A percentile compares a stretch with the other conserved stretches of the same genome.
These are phyloP conservation scores for Enteromius trimaculatus DNA, from an alignment of 2,797 vertebrate genomes.

Conservation along the genomic window DNA sequence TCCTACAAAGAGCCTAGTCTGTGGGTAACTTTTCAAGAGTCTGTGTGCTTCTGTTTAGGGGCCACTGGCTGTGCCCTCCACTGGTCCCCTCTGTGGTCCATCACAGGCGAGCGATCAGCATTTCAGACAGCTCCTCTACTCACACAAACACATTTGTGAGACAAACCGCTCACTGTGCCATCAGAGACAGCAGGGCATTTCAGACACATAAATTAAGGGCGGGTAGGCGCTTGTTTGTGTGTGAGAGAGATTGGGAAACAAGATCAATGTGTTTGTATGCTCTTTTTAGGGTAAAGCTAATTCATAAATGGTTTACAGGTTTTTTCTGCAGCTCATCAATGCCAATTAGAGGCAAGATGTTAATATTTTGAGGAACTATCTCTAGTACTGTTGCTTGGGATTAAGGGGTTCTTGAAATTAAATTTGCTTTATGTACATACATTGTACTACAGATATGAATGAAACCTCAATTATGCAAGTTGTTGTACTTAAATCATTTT, in stretches of 20 bases:
- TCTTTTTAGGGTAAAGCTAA: constrained; percentile 7
- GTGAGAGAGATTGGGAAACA: constrained; percentile 1
- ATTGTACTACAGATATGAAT: background rate
- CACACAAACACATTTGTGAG: constrained; percentile 50
- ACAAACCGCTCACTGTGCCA: constrained; percentile 49
- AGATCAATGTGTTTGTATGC: constrained; percentile 30
- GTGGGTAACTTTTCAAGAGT: constrained; percentile 32
- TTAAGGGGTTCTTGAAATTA: background rate
- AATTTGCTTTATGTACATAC: background rate
- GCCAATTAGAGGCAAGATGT: constrained; percentile 17
- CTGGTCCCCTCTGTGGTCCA: constrained; percentile 15
- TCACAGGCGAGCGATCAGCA: constrained; percentile 41
- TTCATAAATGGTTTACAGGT: constrained; percentile 21
- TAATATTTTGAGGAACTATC: background rate
- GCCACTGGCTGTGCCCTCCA: constrained; percentile 31
- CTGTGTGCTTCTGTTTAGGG: constrained; percentile 28
- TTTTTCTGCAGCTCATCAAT: constrained; percentile 36
- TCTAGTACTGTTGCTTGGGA: background rate
- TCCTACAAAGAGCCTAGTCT: constrained; percentile 26
- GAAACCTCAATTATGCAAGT: background rate
- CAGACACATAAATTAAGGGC: constrained; percentile 37
- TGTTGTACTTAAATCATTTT: background rate
- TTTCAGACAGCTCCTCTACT: constrained; percentile 45
- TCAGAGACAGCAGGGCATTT: constrained; percentile 35
- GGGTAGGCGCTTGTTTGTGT: constrained; percentile 11